Conservation (phyloP, 1,140 invertebrate species). For the Hypsibius dujardini region DNA sequence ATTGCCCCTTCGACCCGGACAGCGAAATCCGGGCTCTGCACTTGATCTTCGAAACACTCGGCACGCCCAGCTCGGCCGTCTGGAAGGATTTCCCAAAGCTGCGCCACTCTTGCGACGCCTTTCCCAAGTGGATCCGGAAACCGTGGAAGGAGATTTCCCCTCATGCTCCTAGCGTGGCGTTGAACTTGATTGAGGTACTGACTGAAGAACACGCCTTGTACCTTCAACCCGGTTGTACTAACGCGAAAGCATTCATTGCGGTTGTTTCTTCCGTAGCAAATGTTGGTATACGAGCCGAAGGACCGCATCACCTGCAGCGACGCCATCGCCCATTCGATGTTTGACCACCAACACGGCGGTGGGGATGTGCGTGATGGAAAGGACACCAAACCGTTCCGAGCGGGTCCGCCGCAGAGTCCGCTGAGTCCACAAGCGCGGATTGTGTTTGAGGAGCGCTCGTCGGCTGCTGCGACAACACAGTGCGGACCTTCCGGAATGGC, state of each 20-base stretch:
- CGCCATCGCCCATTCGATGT: background rate
- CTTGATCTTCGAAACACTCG: background rate
- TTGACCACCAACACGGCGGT: background rate
- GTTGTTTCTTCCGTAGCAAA: background rate
- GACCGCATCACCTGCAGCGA: background rate
- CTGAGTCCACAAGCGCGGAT: no score
- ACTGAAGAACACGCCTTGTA: background rate
- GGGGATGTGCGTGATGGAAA: no score
- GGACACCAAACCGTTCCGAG: no score
- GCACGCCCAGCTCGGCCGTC: background rate
- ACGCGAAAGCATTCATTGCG: background rate
- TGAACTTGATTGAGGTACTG: background rate
- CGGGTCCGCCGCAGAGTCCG: no score
- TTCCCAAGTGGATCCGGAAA: constrained; percentile 1
- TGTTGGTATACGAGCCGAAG: background rate
- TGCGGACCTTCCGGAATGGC: no score
- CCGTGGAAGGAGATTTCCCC: background rate
- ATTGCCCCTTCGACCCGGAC: constrained; percentile 7
- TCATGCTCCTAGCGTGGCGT: background rate
- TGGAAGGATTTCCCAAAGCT: background rate
- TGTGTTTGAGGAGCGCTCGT: no score
- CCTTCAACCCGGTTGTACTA: background rate
- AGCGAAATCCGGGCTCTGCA: constrained; percentile 10
- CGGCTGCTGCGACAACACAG: no score
- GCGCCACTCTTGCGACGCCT: background rate